Evolutionary conservation across 2,113 vertebrate genomes (phyloP), one percentile per base, ranked within the genome.

Genomic region (Dasypus novemcinctus): DNA sequence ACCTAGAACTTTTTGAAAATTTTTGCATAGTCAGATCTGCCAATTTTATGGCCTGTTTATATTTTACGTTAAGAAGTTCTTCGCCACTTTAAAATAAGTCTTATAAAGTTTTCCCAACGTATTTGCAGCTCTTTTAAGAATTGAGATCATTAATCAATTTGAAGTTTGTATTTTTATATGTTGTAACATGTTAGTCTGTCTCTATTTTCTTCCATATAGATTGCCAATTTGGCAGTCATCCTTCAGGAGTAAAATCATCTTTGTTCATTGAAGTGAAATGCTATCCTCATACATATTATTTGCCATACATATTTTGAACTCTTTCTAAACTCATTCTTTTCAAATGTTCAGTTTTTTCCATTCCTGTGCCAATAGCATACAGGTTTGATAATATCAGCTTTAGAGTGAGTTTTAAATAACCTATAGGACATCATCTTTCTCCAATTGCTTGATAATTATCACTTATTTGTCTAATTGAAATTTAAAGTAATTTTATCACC

Each of bases 311-410:
- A 41, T 29, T 12, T 15, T 31, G 31, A 75, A 33, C 78, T 59
- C 25, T 66, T 97, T 88, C 29, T 69, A 52, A 85, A 41, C 7
- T 79, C 66, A 23, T 57, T 84, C 76, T 49, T 89, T 82, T 64
- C 17, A 10, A n/a, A 3, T 64, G 14, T 69, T 79, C 69, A 74
- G 1, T 66, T 27, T 52, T 43, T 75, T 21, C 33, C 7, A 15
- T 9, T 46, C 31, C 29, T 64, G 9, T 41, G 57, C 43, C 29
- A 36, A 12, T 49, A 31, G 7, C n/a, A 57, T 18, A 41, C 18
- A 68, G 76, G 46, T 38, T 61, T 54, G 17, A 74, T 80, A 61
- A 46, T 8, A 18, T 33, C 71, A 18, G 33, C 52, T 76, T 83
- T 64, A 25, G 1, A 38, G 41, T 54, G 20, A 54, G 52, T 54